These are phyloP conservation scores for Neodontobutis hainanensis DNA, from an alignment of 2,113 vertebrate species.

Conservation along the genomic window DNA sequence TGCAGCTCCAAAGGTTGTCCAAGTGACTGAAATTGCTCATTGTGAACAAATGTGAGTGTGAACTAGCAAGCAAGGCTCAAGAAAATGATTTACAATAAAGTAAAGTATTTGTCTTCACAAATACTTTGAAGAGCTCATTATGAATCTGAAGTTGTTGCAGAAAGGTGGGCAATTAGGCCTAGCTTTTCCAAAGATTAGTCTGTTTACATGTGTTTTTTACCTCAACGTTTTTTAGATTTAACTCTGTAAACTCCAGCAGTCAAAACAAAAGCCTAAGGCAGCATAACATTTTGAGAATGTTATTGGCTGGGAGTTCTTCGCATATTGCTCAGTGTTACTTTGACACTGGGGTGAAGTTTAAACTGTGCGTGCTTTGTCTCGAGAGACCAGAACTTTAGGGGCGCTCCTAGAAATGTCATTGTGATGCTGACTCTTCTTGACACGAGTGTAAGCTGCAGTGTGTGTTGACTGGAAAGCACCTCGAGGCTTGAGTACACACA, in stretches of 20 bases:
- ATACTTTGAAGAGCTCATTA: too few relatives aligned
- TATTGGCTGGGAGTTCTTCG: too few relatives aligned
- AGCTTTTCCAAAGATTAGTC: too few relatives aligned
- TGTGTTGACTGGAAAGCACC: slow-evolving; percentile 18
- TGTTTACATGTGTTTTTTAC: neutral
- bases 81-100: too few relatives aligned
- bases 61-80: too few relatives aligned
- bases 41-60: too few relatives aligned
- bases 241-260: neutral
- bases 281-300: neutral
- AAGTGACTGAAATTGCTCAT: too few relatives aligned
- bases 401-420: slow-evolving; percentile 1
- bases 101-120: too few relatives aligned
- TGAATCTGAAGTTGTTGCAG: too few relatives aligned
- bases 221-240: neutral
- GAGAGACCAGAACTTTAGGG: slow-evolving; percentile 8
- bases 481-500: slow-evolving; percentile 3
- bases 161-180: too few relatives aligned
- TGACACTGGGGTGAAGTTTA: slow-evolving; percentile 18
- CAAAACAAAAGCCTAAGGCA: neutral
- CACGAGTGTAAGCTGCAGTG: slow-evolving; percentile 33
- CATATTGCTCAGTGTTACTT: neutral
- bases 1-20: too few relatives aligned
- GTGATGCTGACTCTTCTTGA: slow-evolving; percentile 42
- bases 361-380: slow-evolving; percentile 10